These are phyloP conservation scores for Epizoanthus ramosus DNA, from an alignment of 92 coral and sea anemone genomes.

Conservation along the genomic window DNA sequence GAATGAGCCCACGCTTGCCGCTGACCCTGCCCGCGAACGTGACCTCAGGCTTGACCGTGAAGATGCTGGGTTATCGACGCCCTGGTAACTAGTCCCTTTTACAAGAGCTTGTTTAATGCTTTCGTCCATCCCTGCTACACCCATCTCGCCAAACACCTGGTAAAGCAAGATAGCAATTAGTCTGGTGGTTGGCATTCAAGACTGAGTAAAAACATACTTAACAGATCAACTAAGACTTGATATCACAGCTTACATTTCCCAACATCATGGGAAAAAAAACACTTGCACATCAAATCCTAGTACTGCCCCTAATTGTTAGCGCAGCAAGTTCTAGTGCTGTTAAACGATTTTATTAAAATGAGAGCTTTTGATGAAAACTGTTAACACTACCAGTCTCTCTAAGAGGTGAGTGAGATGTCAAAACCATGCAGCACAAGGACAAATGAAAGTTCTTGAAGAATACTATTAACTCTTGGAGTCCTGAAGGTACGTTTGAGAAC, in stretches of 20 bases:
- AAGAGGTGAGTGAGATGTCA: neutral
- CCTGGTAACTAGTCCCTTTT: conserved; percentile 90
- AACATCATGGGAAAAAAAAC: too few species aligned
- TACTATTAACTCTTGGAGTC: too few species aligned
- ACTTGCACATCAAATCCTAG: too few species aligned
- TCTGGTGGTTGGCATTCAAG: neutral
- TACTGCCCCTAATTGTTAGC: too few species aligned
- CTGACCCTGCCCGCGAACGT: conserved; percentile 58
- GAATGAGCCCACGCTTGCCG: conserved; percentile 56
- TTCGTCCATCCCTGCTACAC: conserved; percentile 93
- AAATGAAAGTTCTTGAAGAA: neutral
- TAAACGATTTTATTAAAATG: too few species aligned
- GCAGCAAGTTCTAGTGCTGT: too few species aligned
- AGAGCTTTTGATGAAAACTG: too few species aligned
- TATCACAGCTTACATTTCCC: too few species aligned
- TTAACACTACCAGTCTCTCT: too few species aligned
- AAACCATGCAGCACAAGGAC: too few species aligned
- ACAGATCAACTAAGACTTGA: too few species aligned
- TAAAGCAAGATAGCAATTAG: neutral
- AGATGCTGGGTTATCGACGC: conserved; percentile 71
- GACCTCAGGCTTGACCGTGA: conserved; percentile 74
- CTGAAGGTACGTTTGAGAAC: neutral
- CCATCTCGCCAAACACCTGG: conserved; percentile 97
- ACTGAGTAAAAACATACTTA: neutral
- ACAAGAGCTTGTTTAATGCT: conserved; percentile 91